Evolutionary conservation across 2,888 invertebrate genomes (phyloP).

Genomic region (Chrysomela aeneicollis): DNA sequence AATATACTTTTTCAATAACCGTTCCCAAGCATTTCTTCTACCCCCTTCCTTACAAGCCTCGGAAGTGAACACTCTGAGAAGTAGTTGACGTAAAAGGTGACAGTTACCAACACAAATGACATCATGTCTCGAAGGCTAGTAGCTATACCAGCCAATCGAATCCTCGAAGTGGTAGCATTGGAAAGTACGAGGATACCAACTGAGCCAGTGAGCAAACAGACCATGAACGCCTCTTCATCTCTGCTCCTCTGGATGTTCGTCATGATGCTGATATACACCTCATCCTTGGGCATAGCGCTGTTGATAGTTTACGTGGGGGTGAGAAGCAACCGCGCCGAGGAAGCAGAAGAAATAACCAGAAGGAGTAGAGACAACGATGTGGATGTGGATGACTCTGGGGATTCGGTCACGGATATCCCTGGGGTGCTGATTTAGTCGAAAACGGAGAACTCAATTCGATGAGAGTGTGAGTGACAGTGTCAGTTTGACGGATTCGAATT

Average conservation of each 20-base stretch:
- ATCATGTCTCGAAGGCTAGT: neutral
- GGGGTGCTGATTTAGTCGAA: neutral
- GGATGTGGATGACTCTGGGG: neutral
- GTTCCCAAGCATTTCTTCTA: neutral
- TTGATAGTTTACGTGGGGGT: neutral
- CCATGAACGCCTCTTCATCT: constrained; percentile 8
- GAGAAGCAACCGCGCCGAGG: neutral
- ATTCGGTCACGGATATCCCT: neutral
- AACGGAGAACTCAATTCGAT: neutral
- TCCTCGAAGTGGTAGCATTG: neutral
- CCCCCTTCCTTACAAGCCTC: no score
- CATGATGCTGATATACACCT: constrained; percentile 14
- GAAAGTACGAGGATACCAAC: neutral
- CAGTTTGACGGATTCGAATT: neutral
- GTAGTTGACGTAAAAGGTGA: no score
- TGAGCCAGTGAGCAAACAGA: neutral
- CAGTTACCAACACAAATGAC: neutral
- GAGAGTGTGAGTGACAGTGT: neutral
- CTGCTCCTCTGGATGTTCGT: constrained; percentile 11
- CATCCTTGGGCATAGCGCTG: neutral
- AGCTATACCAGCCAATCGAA: neutral
- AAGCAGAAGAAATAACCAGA: neutral
- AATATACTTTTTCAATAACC: neutral
- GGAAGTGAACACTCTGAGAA: no score
- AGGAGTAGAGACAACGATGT: neutral